Base-by-base conservation (phyloP, 2,113 vertebrate genomes). In the Pangasianodon hypophthalmus region DNA sequence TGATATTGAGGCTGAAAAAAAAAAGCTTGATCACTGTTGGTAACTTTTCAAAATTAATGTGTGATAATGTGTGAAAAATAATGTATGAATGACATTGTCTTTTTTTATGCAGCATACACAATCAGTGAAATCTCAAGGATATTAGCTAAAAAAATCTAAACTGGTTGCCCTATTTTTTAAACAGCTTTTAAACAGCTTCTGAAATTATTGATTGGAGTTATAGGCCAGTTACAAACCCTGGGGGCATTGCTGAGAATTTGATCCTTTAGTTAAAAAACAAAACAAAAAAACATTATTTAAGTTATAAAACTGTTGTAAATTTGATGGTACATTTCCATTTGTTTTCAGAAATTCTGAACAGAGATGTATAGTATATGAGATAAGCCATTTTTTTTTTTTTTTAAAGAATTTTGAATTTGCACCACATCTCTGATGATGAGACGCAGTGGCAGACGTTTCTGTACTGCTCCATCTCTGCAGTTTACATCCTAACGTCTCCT, bases 401-500 rank as follows among this genome's bases (percentile, higher is more conserved):
- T 8, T 0, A 26, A 44, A 9, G 18, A 29, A 29, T 10, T 10
- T n/a, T 1, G 50, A 48, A 79, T 50, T 6, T 52, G 11, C 1
- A 7, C 26, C 1, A 4, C 5, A 80, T 52, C n/a, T 32, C 52
- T 54, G 50, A 82, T 3, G 8, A 81, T 37, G 26, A 81, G 14
- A n/a, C 18, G n/a, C 16, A 32, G 50, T 0, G n/a, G 18, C 81
- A 83, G 54, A 58, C 54, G n/a, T 60, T 60, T 84, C 81, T 84
- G 52, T 41, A 24, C 82, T 62, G 32, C 29, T 84, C 82, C 37
- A 44, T 84, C 56, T 26, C 56, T 58, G n/a, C 32, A 32, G 44
- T 62, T 84, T 60, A 19, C 82, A 44, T 48, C 81, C 86, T 91
- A 93, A 91, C 90, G 92, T 91, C 89, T 88, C 90, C 90, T 86